Conservation (phyloP, 2,797 vertebrate species). For the Naso thynnoides region DNA sequence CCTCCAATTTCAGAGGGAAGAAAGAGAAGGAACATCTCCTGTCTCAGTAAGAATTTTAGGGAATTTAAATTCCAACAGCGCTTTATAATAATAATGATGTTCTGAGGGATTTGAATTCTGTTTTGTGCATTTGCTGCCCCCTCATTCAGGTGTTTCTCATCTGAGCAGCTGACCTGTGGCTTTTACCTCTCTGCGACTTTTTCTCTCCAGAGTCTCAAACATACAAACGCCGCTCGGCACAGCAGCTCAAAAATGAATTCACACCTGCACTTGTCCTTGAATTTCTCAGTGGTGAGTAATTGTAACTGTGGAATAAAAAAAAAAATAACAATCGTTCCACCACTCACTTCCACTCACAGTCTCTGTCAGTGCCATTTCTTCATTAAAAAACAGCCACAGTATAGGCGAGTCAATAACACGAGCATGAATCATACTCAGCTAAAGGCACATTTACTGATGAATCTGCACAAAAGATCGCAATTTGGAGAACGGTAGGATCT, state of each 20-base stretch:
- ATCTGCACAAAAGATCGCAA: not conserved
- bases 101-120: slow-evolving; percentile 14
- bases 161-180: slow-evolving; percentile 26
- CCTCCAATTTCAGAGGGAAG: not conserved
- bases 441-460: not conserved
- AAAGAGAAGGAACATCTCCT: not conserved
- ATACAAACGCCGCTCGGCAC: slow-evolving; percentile 27
- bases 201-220: slow-evolving; percentile 17
- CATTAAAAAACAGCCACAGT: not conserved
- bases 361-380: not conserved
- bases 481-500: not conserved
- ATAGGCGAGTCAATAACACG: not conserved
- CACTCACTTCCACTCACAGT: slow-evolving; percentile 11
- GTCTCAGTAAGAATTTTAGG: not conserved
- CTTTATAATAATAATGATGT: not conserved
- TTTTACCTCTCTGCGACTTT: slow-evolving; percentile 9
- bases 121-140: slow-evolving; percentile 9
- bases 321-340: slow-evolving; percentile 15
- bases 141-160: slow-evolving; percentile 32
- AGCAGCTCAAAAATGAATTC: slow-evolving; percentile 39
- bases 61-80: not conserved
- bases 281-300: slow-evolving; percentile 19
- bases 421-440: slow-evolving; percentile 14
- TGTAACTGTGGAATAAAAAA: slow-evolving; percentile 22
- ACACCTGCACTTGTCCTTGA: slow-evolving; percentile 18